phyloP scores from a whole-genome alignment of 1,140 invertebrate genomes.

The Bombus soroeensis region DNA sequence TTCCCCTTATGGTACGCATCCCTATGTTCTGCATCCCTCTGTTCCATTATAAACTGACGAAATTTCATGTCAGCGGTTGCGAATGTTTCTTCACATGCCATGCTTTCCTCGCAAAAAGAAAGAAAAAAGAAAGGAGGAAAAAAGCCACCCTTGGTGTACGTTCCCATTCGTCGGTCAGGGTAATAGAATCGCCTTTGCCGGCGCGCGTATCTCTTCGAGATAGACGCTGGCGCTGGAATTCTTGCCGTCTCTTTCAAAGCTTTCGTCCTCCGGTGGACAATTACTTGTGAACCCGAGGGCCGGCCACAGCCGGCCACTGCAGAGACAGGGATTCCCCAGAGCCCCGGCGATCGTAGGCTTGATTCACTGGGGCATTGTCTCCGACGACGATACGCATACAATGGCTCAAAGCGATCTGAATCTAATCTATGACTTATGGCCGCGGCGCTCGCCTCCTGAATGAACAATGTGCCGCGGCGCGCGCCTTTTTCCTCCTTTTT shows the following conservation, averaged over 20 bases:
- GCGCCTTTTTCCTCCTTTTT: slow-evolving; percentile 31
- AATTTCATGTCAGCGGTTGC: too few species aligned
- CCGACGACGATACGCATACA: slow-evolving; percentile 72
- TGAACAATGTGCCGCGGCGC: slow-evolving; percentile 66
- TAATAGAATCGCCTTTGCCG: slow-evolving; percentile 36
- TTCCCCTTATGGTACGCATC: too few species aligned
- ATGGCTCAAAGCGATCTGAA: slow-evolving; percentile 73
- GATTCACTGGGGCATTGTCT: slow-evolving; percentile 76
- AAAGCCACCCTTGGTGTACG: neutral
- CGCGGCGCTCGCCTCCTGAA: slow-evolving; percentile 64
- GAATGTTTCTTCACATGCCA: too few species aligned
- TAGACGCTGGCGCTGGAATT: slow-evolving; percentile 46
- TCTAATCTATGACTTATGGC: slow-evolving; percentile 75
- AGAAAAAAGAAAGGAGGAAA: neutral
- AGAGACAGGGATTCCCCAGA: slow-evolving; percentile 60
- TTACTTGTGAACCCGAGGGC: slow-evolving; percentile 49
- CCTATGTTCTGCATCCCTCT: neutral
- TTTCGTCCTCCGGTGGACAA: slow-evolving; percentile 39
- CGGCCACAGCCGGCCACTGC: slow-evolving; percentile 7
- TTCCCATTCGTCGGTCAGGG: neutral
- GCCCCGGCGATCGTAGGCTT: slow-evolving; percentile 60
- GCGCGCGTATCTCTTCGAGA: slow-evolving; percentile 12
- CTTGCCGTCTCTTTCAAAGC: slow-evolving; percentile 46
- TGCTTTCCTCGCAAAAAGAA: too few species aligned
- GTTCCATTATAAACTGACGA: neutral